phyloP scores from a whole-genome alignment of 2,888 invertebrate genomes.

The Falcaria lacertinaria region DNA sequence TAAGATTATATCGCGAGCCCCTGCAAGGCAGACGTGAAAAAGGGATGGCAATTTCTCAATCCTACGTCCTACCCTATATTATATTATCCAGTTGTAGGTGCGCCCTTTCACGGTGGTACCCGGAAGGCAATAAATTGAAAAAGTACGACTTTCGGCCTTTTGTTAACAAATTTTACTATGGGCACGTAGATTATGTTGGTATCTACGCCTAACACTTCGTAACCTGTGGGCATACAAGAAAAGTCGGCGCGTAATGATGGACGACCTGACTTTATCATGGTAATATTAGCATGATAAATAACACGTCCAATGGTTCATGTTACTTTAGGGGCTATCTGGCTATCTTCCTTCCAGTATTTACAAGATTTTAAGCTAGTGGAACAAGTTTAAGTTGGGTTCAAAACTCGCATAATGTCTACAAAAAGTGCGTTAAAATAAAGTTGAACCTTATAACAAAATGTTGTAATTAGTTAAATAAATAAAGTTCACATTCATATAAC shows the following conservation, averaged over 20 bases:
- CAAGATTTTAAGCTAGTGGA: no score
- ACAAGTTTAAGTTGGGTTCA: no score
- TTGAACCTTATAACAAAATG: not conserved
- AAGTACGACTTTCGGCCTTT: conserved; percentile 43
- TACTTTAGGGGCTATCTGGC: not conserved
- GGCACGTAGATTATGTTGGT: conserved; percentile 22
- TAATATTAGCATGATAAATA: conserved; percentile 58
- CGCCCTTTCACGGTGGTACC: conserved; percentile 19
- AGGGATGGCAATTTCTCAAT: conserved; percentile 1
- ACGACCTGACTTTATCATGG: conserved; percentile 57
- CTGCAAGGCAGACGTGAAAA: not conserved
- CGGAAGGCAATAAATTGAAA: conserved; percentile 44
- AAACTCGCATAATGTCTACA: no score
- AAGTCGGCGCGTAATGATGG: conserved; percentile 60
- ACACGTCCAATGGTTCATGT: conserved; percentile 28
- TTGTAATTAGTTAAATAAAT: not conserved
- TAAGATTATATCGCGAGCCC: not conserved
- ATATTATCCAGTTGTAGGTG: conserved; percentile 8
- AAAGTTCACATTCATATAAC: no score
- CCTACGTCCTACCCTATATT: not conserved
- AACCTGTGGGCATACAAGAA: conserved; percentile 46
- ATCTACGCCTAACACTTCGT: conserved; percentile 34
- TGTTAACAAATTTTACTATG: conserved; percentile 52
- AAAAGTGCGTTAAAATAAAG: no score
- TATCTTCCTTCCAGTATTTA: not conserved